Evolutionary conservation across 2,113 vertebrate species (phyloP).

Genomic region (Lophochroa leadbeateri): DNA sequence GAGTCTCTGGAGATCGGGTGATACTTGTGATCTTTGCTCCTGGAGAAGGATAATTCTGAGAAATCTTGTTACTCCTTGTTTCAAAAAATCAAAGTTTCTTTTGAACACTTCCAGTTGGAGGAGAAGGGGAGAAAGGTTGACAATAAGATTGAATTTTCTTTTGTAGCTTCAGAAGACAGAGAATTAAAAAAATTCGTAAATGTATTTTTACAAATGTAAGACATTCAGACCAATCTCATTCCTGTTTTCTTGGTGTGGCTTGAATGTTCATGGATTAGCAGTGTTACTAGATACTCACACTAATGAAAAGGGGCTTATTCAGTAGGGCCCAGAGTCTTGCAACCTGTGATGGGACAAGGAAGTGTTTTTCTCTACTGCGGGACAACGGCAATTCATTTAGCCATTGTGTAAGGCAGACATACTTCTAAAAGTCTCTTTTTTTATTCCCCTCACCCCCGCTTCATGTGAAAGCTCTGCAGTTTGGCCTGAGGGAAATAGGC

Average conservation of each 20-base stretch:
- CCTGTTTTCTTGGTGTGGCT: not conserved
- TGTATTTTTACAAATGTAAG: accelerated
- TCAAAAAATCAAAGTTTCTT: not conserved
- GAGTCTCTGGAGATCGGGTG: not conserved
- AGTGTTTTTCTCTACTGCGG: not conserved
- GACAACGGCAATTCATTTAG: not conserved
- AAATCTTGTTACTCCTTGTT: not conserved
- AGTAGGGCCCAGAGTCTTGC: not conserved
- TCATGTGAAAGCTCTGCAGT: not conserved
- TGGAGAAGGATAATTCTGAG: not conserved
- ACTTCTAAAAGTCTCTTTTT: not conserved
- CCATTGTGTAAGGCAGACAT: not conserved
- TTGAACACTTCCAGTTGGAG: not conserved
- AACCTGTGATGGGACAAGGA: not conserved
- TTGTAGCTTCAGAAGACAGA: not conserved
- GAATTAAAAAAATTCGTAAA: not conserved
- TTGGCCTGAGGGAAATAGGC: not conserved
- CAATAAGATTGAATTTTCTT: not conserved
- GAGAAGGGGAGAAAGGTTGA: not conserved
- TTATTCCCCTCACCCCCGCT: not conserved
- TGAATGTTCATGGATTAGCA: not conserved
- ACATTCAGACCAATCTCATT: not conserved
- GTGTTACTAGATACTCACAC: not conserved
- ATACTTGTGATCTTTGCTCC: not conserved
- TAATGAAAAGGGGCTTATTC: accelerated